Base-by-base conservation (phyloP, 30 jellyfish, hydroid and myxozoan species). In the Aurelia sp. region DNA sequence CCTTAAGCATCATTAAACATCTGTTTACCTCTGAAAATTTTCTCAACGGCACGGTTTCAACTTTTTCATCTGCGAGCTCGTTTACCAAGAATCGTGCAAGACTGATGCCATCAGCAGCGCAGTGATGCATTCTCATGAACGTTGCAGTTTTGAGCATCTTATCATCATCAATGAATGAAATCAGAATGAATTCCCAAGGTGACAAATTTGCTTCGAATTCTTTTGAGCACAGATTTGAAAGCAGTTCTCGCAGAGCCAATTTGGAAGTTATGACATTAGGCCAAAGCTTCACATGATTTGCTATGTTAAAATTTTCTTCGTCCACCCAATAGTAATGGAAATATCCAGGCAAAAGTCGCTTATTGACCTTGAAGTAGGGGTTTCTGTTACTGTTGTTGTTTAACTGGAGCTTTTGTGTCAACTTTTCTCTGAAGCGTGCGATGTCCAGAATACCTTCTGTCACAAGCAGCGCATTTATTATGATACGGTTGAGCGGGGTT, bases 41-140 rank as follows among this genome's bases (percentile, higher is more conserved):
- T 47, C 81, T 64, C 75, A 92, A 73, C 3, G 91, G 90, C 67
- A 69, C 64, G 3, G 84, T 60, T 27, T 47, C 68, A 27, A 85
- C 87, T 24, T 67, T 72, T 8, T 74, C 24, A 50, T 87, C 97
- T 7, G 96, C 62, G 47, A 86, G 85, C 60, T 72, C 93, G 74
- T 81, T 31, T 13, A 63, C 69, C 18, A 92, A 63, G 73, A 75
- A 86, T 6, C 84, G 41, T 48, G 90, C 96, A 15, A 92, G 57
- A 21, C 97, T 77, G 10, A 89, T 62, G 27, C 98, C 98, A 68
- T 92, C 98, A 2, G 98, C 96, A 20, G 86, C 61, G 82, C 96
- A 82, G 67, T 92, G 98, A 59, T 90, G 94, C 67, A 75, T 63
- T 33, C 98, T 75, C 51, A 86, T 59, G 3, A 78, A 77, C 38